Evolutionary conservation across 2,113 vertebrate genomes (phyloP).

Genomic region (Chlorodrepanis virens): DNA sequence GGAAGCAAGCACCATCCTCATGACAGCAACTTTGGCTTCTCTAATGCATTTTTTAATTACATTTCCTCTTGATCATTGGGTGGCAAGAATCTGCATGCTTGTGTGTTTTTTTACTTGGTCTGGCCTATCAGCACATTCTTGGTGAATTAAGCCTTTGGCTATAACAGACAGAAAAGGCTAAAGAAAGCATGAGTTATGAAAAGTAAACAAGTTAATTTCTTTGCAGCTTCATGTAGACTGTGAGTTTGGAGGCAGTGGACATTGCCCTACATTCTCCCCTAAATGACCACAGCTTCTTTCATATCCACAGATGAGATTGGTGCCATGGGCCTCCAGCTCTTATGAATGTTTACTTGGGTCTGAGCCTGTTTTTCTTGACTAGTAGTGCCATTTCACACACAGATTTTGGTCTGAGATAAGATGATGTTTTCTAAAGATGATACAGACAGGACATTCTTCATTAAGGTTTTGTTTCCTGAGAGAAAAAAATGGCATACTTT

Average conservation of each 20-base stretch:
- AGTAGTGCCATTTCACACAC: not conserved
- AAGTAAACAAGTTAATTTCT: slow-evolving; percentile 39
- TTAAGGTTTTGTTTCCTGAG: not conserved
- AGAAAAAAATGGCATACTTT: not conserved
- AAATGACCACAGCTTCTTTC: not conserved
- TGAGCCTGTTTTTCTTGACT: not conserved
- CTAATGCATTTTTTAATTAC: slow-evolving; percentile 80
- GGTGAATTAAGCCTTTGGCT: slow-evolving; percentile 27
- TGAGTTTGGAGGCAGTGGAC: not conserved
- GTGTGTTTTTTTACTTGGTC: slow-evolving; percentile 75
- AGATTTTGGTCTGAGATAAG: not conserved
- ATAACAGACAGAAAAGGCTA: slow-evolving; percentile 31
- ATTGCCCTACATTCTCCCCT: not conserved
- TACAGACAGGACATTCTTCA: not conserved
- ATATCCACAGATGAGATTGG: not conserved
- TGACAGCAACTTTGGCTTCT: slow-evolving; percentile 75
- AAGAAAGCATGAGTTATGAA: slow-evolving; percentile 45
- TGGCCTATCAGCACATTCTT: slow-evolving; percentile 79
- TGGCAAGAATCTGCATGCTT: slow-evolving; percentile 74
- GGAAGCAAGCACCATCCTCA: slow-evolving; percentile 30
- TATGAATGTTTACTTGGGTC: not conserved
- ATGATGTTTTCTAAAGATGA: not conserved
- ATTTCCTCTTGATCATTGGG: slow-evolving; percentile 78
- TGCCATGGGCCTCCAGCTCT: not conserved
- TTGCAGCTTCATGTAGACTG: not conserved